Base-by-base conservation (phyloP, 2,888 invertebrate genomes). In the Trachelus tabidus region DNA sequence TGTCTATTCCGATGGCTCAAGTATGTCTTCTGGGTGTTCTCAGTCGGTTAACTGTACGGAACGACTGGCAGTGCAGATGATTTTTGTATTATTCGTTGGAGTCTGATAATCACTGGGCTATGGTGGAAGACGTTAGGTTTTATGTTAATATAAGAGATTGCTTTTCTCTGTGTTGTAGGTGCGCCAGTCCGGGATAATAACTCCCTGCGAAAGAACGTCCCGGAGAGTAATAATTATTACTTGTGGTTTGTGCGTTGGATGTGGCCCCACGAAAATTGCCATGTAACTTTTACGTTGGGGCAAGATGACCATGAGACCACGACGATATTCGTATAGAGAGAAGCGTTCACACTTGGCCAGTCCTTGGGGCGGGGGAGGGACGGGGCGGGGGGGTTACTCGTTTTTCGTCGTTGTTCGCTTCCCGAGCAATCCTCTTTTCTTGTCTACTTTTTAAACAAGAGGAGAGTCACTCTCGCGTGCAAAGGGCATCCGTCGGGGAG, bases 101-200 rank as follows among this genome's bases (percentile, higher is more conserved):
- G 2, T 23, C 56, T 6, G 23, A 56, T 56, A 56, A 56, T 56
- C 23, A 56, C 56, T 23, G 56, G 56, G 56, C 23, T 56, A 56
- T 56, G 23, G 56, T 2, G 23, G 76, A 83, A 83, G 86, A 87
- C 83, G 84, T 81, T 84, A 79, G 83, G 83, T 87, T 86, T 89
- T 88, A 89, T 89, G 90, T 86, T 89, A 89, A 89, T 89, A 56
- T 56, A 56, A 56, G 23, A 56, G 56, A 56, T 56, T 56, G 23
- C 23, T 56, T 56, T 9, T 77, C 80, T 74, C 75, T 81, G 73
- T 73, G 76, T 78, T 78, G 79, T 82, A 86, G 85, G 86, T 82
- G 87, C 83, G 84, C 86, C 85, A 88, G 87, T 89, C 89, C 88
- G 84, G 87, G 85, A 82, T 89, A 87, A 89, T 89, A 89, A 88